Conservation (phyloP, 2,888 invertebrate genomes). For the Drosophila nr. medialis region DNA sequence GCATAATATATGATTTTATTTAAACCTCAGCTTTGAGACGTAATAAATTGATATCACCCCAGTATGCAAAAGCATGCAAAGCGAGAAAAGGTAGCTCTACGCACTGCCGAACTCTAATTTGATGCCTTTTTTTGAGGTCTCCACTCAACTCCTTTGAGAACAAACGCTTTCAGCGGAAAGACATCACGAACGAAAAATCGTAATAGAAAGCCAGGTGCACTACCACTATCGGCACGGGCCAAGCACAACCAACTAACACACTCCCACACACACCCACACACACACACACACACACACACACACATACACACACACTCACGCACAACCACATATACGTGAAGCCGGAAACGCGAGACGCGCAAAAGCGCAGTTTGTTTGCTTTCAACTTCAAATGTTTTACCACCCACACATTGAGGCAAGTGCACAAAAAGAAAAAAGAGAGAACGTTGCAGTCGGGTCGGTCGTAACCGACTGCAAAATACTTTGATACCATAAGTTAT, state of each 20-base stretch:
- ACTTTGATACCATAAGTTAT: no score
- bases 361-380: constrained; percentile 72
- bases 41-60: constrained; percentile 26
- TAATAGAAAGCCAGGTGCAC: constrained; percentile 40
- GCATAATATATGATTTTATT: background rate
- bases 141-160: constrained; percentile 59
- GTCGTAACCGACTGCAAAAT: no score
- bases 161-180: constrained; percentile 62
- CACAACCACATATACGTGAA: background rate
- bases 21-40: background rate
- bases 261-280: constrained; percentile 10
- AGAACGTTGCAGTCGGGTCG: no score
- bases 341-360: background rate
- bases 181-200: constrained; percentile 15
- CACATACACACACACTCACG: background rate
- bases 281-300: background rate
- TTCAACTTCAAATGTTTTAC: constrained; percentile 55
- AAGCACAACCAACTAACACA: constrained; percentile 3
- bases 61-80: constrained; percentile 31
- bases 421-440: background rate
- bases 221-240: constrained; percentile 14
- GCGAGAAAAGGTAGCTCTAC: constrained; percentile 7
- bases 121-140: constrained; percentile 40
- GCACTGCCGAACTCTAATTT: constrained; percentile 48
- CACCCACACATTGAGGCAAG: constrained; percentile 27